Conservation (phyloP, 1,140 invertebrate genomes). For the Eriosoma lanigerum region DNA sequence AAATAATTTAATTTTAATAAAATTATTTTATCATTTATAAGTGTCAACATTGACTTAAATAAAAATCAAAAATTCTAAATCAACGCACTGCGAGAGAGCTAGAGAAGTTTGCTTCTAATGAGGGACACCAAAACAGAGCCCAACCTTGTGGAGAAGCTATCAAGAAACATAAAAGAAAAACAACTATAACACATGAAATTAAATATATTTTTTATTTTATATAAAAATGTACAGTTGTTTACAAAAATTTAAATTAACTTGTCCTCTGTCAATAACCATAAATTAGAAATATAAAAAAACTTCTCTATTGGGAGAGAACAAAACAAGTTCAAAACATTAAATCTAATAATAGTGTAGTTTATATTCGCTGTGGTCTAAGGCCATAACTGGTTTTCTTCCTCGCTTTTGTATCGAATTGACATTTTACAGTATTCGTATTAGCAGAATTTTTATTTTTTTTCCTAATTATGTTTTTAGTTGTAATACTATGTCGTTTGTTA, state of each 20-base stretch:
- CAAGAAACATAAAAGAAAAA: conserved; percentile 50
- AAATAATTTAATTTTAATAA: conserved; percentile 50
- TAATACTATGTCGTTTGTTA: conserved; percentile 47
- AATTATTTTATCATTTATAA: neutral
- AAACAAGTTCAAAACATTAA: conserved; percentile 31
- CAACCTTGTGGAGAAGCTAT: conserved; percentile 59
- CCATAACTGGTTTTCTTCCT: conserved; percentile 41
- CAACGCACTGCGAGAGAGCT: conserved; percentile 51
- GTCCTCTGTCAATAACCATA: conserved; percentile 37
- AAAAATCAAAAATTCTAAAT: conserved; percentile 23
- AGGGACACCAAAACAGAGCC: conserved; percentile 67
- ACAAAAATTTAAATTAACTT: conserved; percentile 45
- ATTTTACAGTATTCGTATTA: conserved; percentile 2
- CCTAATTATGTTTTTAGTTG: conserved; percentile 18
- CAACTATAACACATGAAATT: conserved; percentile 49
- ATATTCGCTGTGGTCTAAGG: conserved; percentile 32
- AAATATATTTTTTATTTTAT: conserved; percentile 47
- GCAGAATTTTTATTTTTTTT: neutral
- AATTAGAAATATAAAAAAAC: conserved; percentile 22
- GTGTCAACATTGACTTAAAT: neutral
- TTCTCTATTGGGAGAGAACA: conserved; percentile 47
- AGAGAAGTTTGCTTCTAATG: conserved; percentile 52
- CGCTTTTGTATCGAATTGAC: neutral
- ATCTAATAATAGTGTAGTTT: conserved; percentile 30
- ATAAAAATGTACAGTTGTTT: conserved; percentile 50